These are phyloP conservation scores for Ceramica pisi DNA, from an alignment of 2,888 invertebrate species.

Conservation along the genomic window DNA sequence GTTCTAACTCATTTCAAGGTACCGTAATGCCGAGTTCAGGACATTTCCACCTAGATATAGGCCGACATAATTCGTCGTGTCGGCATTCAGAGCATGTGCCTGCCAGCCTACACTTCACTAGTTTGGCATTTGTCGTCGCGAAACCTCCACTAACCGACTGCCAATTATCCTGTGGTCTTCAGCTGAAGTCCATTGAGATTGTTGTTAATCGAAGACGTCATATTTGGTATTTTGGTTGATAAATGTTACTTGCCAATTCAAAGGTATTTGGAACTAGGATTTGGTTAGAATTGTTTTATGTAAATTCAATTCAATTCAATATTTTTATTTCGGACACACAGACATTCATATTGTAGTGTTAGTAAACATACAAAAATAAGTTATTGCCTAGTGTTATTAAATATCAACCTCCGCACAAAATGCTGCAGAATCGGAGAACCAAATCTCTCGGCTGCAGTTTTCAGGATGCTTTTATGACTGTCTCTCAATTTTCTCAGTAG, in stretches of 20 bases:
- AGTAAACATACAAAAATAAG: too few relatives aligned
- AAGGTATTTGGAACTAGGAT: neutral
- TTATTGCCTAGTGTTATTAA: too few relatives aligned
- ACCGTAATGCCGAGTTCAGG: neutral
- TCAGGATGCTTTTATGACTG: too few relatives aligned
- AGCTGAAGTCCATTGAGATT: constrained; percentile 13
- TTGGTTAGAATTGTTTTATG: neutral
- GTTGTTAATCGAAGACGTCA: neutral
- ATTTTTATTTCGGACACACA: too few relatives aligned
- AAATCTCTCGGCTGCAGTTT: too few relatives aligned
- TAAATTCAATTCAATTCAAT: neutral
- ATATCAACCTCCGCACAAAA: too few relatives aligned
- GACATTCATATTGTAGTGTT: too few relatives aligned
- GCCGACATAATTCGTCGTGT: constrained; percentile 26
- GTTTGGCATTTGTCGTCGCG: constrained; percentile 46
- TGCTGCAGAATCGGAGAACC: too few relatives aligned
- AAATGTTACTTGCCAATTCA: too few relatives aligned
- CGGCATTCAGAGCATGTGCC: constrained; percentile 56
- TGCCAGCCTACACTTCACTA: constrained; percentile 28
- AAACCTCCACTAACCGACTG: constrained; percentile 31
- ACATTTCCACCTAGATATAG: constrained; percentile 9
- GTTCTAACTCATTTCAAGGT: neutral
- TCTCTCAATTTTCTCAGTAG: too few relatives aligned
- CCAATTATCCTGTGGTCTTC: constrained; percentile 39
- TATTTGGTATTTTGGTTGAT: too few relatives aligned